Conservation (phyloP, 2,797 vertebrate species). For the Aselliscus stoliczkanus region DNA sequence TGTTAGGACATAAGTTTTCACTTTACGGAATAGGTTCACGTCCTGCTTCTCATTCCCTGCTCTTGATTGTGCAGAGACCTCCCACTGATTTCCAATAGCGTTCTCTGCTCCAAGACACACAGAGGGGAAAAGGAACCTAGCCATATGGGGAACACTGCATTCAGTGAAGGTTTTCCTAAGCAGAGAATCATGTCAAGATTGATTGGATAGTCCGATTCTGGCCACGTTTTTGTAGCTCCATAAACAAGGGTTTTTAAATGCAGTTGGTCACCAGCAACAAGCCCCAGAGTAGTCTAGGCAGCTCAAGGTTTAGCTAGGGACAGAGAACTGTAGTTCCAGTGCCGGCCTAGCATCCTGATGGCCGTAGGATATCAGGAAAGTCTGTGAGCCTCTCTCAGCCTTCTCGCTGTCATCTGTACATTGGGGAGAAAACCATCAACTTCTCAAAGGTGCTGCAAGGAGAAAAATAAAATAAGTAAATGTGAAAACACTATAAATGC, state of each 20-base stretch:
- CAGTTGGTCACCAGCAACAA: not conserved
- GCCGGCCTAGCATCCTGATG: not conserved
- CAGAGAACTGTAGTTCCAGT: not conserved
- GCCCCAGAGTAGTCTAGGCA: not conserved
- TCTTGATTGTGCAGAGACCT: not conserved
- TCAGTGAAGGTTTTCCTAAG: not conserved
- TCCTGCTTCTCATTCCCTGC: not conserved
- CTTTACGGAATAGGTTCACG: constrained; percentile 53
- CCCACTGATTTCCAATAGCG: not conserved
- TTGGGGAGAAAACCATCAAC: not conserved
- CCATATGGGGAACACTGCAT: not conserved
- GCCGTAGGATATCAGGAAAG: not conserved
- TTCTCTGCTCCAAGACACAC: not conserved
- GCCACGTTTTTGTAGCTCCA: not conserved
- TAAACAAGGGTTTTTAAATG: not conserved
- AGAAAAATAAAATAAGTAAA: not conserved
- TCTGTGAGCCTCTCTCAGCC: not conserved
- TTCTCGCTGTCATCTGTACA: not conserved
- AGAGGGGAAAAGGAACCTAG: not conserved
- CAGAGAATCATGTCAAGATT: not conserved
- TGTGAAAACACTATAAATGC: not conserved
- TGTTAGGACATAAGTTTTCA: constrained; percentile 66
- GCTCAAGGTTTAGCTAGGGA: not conserved
- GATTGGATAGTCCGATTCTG: not conserved
- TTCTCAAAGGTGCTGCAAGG: not conserved